Percentiles rank a stretch among this genome's conserved stretches.
These are phyloP conservation scores for Megastigmus dorsalis DNA, from an alignment of 2,888 invertebrate species.

Conservation along the genomic window DNA sequence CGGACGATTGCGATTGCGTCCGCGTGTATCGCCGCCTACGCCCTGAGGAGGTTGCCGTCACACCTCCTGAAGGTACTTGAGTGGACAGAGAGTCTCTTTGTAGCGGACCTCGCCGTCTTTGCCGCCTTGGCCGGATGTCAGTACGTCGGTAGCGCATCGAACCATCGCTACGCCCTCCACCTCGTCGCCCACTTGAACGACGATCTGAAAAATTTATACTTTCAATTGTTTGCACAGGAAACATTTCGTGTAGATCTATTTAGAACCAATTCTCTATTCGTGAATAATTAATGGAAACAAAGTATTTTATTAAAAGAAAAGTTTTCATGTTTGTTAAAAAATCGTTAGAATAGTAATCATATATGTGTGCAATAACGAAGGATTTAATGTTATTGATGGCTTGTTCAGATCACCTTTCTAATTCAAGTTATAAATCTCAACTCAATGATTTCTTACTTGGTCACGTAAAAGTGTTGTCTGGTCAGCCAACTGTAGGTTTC, in stretches of 20 bases:
- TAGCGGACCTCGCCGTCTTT: constrained; percentile 70
- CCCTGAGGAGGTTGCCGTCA: constrained; percentile 80
- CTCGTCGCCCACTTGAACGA: constrained; percentile 93
- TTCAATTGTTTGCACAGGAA: too few relatives aligned
- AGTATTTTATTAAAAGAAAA: too few relatives aligned
- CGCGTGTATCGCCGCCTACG: background rate
- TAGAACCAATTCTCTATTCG: too few relatives aligned
- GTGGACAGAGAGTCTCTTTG: constrained; percentile 91
- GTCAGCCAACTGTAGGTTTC: constrained; percentile 90
- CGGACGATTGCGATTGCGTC: constrained; percentile 46
- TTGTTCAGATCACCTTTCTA: too few relatives aligned
- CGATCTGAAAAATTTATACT: constrained; percentile 88
- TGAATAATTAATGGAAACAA: too few relatives aligned
- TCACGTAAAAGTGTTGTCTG: constrained; percentile 70
- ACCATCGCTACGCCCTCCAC: constrained; percentile 96
- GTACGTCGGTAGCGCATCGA: constrained; percentile 91
- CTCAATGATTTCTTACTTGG: constrained; percentile 64
- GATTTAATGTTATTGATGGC: too few relatives aligned
- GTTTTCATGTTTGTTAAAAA: too few relatives aligned
- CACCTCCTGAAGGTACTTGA: constrained; percentile 96
- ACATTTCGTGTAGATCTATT: too few relatives aligned
- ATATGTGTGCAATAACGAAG: too few relatives aligned
- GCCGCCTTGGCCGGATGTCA: constrained; percentile 63
- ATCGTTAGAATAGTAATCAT: too few relatives aligned
- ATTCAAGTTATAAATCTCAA: too few relatives aligned